Percentiles rank a stretch among this genome's conserved stretches.
Evolutionary conservation across 2,888 invertebrate species (phyloP).

Genomic region (Pachymerium ferrugineum): DNA sequence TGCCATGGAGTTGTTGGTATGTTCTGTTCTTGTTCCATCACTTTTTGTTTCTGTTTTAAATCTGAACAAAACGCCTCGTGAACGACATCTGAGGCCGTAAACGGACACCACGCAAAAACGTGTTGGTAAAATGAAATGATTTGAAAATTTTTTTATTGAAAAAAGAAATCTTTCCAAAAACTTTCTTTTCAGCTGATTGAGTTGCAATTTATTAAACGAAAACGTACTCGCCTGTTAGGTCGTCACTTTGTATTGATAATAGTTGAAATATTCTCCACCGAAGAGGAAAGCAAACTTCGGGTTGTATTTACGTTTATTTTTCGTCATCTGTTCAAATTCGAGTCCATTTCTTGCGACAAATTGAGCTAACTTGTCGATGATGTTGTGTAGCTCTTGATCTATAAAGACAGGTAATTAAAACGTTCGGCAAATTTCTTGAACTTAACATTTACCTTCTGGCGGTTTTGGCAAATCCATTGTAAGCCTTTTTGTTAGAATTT

Average conservation of each 20-base stretch:
- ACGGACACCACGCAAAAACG: neutral
- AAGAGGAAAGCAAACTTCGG: conserved; percentile 95
- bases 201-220: neutral
- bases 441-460: conserved; percentile 34
- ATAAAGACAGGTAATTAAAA: neutral
- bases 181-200: too few species aligned
- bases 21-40: conserved; percentile 41
- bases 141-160: neutral
- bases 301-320: conserved; percentile 96
- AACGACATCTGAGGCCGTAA: neutral
- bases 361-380: conserved; percentile 96
- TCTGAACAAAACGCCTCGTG: conserved; percentile 33
- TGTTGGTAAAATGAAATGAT: neutral
- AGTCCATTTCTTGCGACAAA: conserved; percentile 98
- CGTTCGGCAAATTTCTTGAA: neutral
- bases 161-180: too few species aligned
- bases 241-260: conserved; percentile 93
- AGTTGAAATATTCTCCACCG: conserved; percentile 91
- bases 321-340: conserved; percentile 99
- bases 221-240: conserved; percentile 76
- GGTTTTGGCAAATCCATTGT: conserved; percentile 35
- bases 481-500: too few species aligned
- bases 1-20: too few species aligned
- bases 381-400: conserved; percentile 91
- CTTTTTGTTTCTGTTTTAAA: conserved; percentile 43